phyloP scores from a whole-genome alignment of 2,113 vertebrate species.

The Helogale parvula region DNA sequence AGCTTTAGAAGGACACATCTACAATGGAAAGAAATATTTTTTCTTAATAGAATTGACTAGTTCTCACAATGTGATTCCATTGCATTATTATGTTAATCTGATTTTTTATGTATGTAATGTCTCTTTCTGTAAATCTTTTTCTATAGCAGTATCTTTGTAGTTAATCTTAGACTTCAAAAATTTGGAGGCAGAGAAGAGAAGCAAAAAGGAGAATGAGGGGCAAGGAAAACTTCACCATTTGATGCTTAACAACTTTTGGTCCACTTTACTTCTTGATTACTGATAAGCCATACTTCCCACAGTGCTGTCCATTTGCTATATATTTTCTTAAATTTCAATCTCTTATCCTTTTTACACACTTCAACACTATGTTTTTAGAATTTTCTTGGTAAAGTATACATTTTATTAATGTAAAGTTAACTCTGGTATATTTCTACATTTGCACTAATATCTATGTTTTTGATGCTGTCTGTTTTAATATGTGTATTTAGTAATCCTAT shows the following conservation, averaged over 20 bases:
- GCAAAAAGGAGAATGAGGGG: background rate
- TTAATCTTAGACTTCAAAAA: background rate
- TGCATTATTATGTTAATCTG: background rate
- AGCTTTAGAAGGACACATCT: background rate
- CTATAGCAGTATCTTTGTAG: background rate
- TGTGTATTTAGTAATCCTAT: background rate
- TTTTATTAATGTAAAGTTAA: background rate
- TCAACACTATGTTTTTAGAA: background rate
- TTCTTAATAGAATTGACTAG: background rate
- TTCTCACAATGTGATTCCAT: background rate
- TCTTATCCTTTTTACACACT: background rate
- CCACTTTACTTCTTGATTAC: background rate
- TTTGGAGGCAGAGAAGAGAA: background rate
- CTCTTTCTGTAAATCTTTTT: background rate
- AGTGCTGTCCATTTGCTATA: background rate
- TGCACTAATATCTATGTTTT: background rate
- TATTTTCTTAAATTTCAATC: background rate
- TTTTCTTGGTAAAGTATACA: background rate
- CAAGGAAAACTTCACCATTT: background rate
- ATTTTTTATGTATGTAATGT: background rate
- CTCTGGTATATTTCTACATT: background rate
- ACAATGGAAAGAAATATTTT: background rate
- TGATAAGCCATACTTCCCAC: background rate
- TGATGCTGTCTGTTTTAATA: background rate
- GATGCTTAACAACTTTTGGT: background rate